These are phyloP conservation scores for Alca torda DNA, from an alignment of 2,797 vertebrate species.

Conservation along the genomic window DNA sequence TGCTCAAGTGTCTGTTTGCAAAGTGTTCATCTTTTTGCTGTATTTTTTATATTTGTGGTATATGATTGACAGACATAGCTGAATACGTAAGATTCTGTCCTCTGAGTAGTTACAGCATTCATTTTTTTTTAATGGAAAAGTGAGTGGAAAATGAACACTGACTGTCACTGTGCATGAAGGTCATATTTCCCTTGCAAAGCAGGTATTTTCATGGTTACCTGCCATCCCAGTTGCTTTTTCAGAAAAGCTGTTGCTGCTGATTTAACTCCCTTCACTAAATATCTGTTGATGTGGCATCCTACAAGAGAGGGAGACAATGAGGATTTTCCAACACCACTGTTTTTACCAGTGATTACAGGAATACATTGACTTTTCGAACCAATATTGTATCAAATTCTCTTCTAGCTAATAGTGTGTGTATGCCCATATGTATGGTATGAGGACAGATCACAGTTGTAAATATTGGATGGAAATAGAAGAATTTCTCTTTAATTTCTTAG, in stretches of 20 bases:
- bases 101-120: background rate
- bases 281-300: background rate
- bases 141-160: background rate
- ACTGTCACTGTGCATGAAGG: background rate
- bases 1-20: background rate
- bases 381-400: background rate
- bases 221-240: background rate
- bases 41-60: background rate
- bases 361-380: background rate
- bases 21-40: background rate
- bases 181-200: conserved; percentile 16
- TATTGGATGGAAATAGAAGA: background rate
- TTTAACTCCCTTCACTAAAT: background rate
- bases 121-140: background rate
- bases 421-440: background rate
- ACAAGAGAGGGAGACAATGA: background rate
- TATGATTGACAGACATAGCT: background rate
- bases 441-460: background rate
- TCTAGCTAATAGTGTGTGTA: background rate
- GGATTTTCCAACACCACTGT: background rate
- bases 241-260: background rate
- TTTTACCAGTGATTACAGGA: background rate
- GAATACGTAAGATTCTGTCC: background rate
- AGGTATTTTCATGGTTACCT: conserved; percentile 20
- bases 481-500: background rate